Conservation (phyloP, 1,140 invertebrate genomes). For the Sesamia nonagrioides region DNA sequence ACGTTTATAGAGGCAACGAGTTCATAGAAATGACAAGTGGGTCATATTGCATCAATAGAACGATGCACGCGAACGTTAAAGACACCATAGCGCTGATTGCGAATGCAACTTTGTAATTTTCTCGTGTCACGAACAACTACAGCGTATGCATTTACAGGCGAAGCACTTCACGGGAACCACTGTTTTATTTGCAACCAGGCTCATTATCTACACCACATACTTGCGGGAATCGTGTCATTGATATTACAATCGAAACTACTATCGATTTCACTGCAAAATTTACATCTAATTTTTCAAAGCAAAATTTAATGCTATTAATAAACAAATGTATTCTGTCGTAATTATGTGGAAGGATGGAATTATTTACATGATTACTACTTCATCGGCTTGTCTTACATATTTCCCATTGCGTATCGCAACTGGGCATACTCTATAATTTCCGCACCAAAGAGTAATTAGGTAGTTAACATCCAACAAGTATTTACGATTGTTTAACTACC, state of each 20-base stretch:
- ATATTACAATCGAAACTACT: constrained; percentile 42
- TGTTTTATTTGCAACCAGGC: constrained; percentile 36
- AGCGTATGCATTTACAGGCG: constrained; percentile 49
- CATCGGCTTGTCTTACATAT: constrained; percentile 53
- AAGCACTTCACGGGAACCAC: constrained; percentile 42
- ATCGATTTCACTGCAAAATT: constrained; percentile 30
- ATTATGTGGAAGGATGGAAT: constrained; percentile 52
- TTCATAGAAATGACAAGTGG: constrained; percentile 73
- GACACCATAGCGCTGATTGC: constrained; percentile 70
- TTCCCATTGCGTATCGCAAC: constrained; percentile 36
- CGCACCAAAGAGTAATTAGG: constrained; percentile 34
- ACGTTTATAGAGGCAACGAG: constrained; percentile 56
- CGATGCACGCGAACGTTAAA: constrained; percentile 72
- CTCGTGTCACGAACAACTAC: constrained; percentile 64
- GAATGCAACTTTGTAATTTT: constrained; percentile 68
- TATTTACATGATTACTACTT: constrained; percentile 52
- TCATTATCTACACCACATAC: constrained; percentile 16
- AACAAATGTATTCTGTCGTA: constrained; percentile 34
- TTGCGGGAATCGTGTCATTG: constrained; percentile 37
- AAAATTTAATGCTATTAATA: constrained; percentile 27
- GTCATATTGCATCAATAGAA: constrained; percentile 78
- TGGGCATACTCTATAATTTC: constrained; percentile 24
- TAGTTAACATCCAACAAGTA: constrained; percentile 32
- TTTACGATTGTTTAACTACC: constrained; percentile 26
- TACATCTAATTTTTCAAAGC: constrained; percentile 42